Conservation (phyloP, 2,888 invertebrate genomes). For the Ephialtes manifestator region DNA sequence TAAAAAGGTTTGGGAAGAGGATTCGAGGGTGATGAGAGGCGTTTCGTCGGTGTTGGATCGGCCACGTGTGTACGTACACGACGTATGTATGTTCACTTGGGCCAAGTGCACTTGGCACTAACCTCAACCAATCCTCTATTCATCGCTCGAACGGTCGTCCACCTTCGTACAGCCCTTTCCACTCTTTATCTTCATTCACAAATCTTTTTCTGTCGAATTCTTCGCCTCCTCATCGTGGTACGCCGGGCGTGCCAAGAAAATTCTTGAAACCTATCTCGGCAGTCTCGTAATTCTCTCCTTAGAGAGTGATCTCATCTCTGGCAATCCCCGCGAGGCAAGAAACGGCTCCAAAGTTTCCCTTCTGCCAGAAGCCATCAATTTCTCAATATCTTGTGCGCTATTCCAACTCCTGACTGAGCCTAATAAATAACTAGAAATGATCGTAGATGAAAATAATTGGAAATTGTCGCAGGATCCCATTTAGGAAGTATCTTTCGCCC, state of each 20-base stretch:
- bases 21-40: constrained; percentile 8
- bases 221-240: constrained; percentile 1
- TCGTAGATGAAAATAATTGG: background rate
- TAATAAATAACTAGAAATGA: background rate
- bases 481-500: background rate
- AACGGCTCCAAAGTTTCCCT: background rate
- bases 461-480: background rate
- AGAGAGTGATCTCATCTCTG: constrained; percentile 9
- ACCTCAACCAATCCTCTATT: constrained; percentile 74
- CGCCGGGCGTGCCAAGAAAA: constrained; percentile 39
- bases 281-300: constrained; percentile 5
- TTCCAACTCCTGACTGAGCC: background rate
- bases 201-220: constrained; percentile 43
- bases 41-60: background rate
- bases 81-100: constrained; percentile 60
- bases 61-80: constrained; percentile 26
- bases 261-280: background rate
- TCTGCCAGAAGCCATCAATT: background rate
- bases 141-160: constrained; percentile 67
- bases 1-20: constrained; percentile 58
- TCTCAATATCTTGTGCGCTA: background rate
- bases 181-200: constrained; percentile 51
- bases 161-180: constrained; percentile 53
- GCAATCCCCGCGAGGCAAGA: background rate
- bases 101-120: constrained; percentile 79